Base-by-base conservation (phyloP, 2,888 invertebrate genomes). In the Prenolepis imparis region DNA sequence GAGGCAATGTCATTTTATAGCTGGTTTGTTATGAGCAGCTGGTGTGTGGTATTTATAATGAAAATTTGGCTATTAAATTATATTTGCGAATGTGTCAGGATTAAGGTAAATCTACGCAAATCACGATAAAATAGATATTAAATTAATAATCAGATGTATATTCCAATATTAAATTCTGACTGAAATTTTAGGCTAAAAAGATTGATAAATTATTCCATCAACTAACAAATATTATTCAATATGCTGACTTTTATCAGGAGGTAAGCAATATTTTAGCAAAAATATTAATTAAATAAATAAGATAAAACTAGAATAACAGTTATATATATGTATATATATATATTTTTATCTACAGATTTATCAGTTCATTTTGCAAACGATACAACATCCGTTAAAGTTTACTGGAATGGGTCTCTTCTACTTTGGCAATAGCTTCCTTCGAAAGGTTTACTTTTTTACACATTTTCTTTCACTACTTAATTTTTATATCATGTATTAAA, bases 141-240 rank as follows among this genome's bases (percentile, higher is more conserved):
- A 59, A 59, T 28, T 59, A 18, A 59, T 18, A 61, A 4, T 36
- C 15, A 28, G 18, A 63, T 52, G n/a, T 52, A 48, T 55, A 15
- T 15, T 61, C 9, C 18, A 68, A 55, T 68, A 64, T 36, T 32
- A 39, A 44, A 41, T 5, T 57, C n/a, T n/a, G n/a, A n/a, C n/a
- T 1, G 12, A 44, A 41, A 70, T 78, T 70, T 67, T 21, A 78
- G 72, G 78, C 72, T 44, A 78, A 59, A 9, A 15, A 48, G 57
- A 74, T 41, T 12, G 9, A 82, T 21, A 55, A n/a, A 21, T 41
- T 63, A 28, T 41, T 78, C n/a, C n/a, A 68, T 11, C 64, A 57
- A 36, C 11, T 75, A 1, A 52, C 52, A 52, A 8, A 77, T 55
- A 12, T 11, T 39, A 4, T 39, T 55, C 75, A 1, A 67, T 67